Conservation (phyloP, 2,113 vertebrate genomes). For the Alethe diademata region DNA sequence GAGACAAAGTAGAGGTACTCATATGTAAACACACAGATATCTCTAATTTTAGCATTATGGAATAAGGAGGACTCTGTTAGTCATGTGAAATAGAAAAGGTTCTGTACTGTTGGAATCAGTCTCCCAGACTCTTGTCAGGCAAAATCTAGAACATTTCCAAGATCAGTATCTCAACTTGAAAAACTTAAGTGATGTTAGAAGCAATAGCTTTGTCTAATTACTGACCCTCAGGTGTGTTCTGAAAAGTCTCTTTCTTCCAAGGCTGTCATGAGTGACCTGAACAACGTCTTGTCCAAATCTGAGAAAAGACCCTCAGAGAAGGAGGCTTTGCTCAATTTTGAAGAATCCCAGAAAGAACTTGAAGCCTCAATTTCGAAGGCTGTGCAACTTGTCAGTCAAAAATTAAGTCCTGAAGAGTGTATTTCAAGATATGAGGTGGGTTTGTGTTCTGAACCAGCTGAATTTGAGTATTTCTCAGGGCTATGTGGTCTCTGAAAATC, state of each 20-base stretch:
- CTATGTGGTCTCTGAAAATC: background rate
- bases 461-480: background rate
- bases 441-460: background rate
- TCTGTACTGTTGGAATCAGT: background rate
- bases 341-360: conserved; percentile 65
- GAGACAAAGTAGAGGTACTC: conserved; percentile 82
- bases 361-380: conserved; percentile 65
- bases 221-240: background rate
- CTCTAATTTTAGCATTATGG: background rate
- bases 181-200: background rate
- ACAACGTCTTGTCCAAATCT: background rate
- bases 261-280: conserved; percentile 47
- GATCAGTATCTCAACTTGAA: background rate
- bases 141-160: background rate
- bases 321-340: conserved; percentile 58
- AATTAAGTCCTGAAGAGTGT: conserved; percentile 22
- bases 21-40: background rate
- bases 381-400: conserved; percentile 58
- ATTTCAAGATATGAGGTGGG: conserved; percentile 73
- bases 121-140: background rate
- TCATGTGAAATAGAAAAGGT: background rate
- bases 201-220: background rate
- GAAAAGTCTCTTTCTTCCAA: conserved; percentile 35
- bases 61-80: background rate
- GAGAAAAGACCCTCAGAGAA: background rate